Evolutionary conservation across 2,113 vertebrate species (phyloP).

Genomic region (Polyodon spathula): DNA sequence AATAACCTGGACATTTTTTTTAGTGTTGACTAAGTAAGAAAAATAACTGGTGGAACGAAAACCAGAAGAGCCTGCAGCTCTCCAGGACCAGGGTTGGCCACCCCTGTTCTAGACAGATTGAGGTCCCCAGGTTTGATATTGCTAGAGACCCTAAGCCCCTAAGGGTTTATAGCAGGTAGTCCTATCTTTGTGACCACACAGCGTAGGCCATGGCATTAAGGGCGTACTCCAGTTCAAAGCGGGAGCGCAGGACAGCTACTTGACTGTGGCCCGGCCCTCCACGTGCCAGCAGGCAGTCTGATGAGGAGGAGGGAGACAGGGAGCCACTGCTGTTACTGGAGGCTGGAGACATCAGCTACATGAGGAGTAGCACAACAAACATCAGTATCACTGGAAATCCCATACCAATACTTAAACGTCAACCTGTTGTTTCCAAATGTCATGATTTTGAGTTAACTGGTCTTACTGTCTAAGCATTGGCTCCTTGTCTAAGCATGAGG

Average conservation of each 20-base stretch:
- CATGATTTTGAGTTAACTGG: too few species aligned
- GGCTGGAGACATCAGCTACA: slow-evolving; percentile 82
- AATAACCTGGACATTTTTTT: too few species aligned
- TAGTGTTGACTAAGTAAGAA: too few species aligned
- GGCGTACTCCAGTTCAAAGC: slow-evolving; percentile 81
- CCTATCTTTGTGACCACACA: slow-evolving; percentile 69
- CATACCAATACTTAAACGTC: slow-evolving; percentile 2
- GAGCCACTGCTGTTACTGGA: slow-evolving; percentile 92
- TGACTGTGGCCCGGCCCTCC: slow-evolving; percentile 76
- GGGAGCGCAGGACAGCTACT: slow-evolving; percentile 72
- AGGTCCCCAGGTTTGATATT: too few species aligned
- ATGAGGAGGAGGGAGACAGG: slow-evolving; percentile 80
- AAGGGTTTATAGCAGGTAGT: background rate
- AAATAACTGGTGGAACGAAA: too few species aligned
- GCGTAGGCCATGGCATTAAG: slow-evolving; percentile 64
- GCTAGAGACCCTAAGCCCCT: background rate
- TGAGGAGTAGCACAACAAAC: background rate
- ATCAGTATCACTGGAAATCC: background rate
- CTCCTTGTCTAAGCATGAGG: too few species aligned
- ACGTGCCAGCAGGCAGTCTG: slow-evolving; percentile 65
- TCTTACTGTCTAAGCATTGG: too few species aligned
- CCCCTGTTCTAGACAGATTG: too few species aligned
- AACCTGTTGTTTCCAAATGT: background rate
- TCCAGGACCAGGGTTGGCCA: too few species aligned
- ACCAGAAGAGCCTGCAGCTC: too few species aligned